These are phyloP conservation scores for Yasuhikotakia modesta DNA, from an alignment of 2,797 vertebrate species.

Conservation along the genomic window DNA sequence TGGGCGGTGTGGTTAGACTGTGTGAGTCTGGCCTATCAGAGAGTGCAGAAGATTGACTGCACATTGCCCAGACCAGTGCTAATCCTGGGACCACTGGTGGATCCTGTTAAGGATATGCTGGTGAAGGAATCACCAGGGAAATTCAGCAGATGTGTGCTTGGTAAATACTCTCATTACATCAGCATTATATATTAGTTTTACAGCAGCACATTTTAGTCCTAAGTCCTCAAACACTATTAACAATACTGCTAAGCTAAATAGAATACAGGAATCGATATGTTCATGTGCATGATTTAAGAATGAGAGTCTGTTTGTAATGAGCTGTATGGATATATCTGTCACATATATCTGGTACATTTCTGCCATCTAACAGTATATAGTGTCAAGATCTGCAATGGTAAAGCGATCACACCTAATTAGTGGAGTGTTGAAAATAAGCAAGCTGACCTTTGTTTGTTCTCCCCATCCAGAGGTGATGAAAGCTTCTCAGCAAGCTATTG, in stretches of 20 bases:
- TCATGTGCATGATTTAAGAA: no score
- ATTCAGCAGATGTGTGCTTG: conserved; percentile 96
- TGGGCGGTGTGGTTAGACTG: conserved; percentile 77
- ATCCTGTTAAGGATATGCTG: conserved; percentile 96
- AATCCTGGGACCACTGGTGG: conserved; percentile 91
- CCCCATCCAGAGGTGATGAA: conserved; percentile 93
- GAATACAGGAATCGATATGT: no score
- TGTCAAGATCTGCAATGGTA: neutral
- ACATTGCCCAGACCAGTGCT: conserved; percentile 89
- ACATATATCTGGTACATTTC: neutral
- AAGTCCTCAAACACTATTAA: no score
- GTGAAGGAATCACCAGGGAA: conserved; percentile 93
- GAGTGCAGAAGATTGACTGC: conserved; percentile 95
- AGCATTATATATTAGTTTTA: neutral
- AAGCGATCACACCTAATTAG: neutral
- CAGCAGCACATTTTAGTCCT: neutral
- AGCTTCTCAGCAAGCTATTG: conserved; percentile 97
- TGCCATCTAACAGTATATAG: neutral
- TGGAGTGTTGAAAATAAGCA: neutral
- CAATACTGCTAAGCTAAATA: no score
- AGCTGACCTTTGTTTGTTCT: conserved; percentile 39
- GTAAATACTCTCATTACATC: conserved; percentile 70
- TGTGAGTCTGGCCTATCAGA: conserved; percentile 91
- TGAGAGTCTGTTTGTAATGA: no score
- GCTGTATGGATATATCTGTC: neutral